Evolutionary conservation across 2,888 invertebrate species (phyloP).

Genomic region (Melanostoma scalare): DNA sequence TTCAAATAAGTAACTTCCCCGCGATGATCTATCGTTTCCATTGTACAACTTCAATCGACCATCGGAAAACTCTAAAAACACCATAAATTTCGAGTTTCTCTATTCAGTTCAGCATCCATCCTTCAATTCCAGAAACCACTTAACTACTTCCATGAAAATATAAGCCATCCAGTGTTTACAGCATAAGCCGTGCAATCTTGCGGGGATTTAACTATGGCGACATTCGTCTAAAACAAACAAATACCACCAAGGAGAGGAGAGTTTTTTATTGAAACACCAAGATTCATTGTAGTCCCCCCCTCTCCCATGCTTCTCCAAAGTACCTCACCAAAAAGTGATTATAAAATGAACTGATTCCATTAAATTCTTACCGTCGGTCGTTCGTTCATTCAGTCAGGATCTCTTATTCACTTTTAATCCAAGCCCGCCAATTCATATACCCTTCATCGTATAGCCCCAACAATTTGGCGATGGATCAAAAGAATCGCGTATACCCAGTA

Average conservation of each 20-base stretch:
- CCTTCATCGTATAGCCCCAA: constrained; percentile 23
- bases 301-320: background rate
- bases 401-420: constrained; percentile 50
- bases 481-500: constrained; percentile 21
- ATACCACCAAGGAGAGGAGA: background rate
- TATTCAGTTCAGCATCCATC: constrained; percentile 26
- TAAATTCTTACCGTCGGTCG: constrained; percentile 34
- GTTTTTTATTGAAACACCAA: constrained; percentile 8
- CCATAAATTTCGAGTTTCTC: constrained; percentile 37
- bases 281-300: background rate
- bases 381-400: constrained; percentile 31
- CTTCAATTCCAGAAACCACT: constrained; percentile 23
- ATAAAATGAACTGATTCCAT: constrained; percentile 67
- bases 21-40: constrained; percentile 24
- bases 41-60: constrained; percentile 39
- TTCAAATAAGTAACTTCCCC: constrained; percentile 26
- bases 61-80: constrained; percentile 24
- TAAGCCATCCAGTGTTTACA: background rate
- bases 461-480: constrained; percentile 66
- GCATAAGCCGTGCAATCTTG: background rate
- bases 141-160: constrained; percentile 12
- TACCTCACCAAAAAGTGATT: constrained; percentile 58
- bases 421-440: background rate
- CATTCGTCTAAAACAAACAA: constrained; percentile 58
- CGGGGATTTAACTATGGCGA: constrained; percentile 39